Evolutionary conservation across 2,113 vertebrate genomes (phyloP).

Genomic region (Nanorana parkeri): DNA sequence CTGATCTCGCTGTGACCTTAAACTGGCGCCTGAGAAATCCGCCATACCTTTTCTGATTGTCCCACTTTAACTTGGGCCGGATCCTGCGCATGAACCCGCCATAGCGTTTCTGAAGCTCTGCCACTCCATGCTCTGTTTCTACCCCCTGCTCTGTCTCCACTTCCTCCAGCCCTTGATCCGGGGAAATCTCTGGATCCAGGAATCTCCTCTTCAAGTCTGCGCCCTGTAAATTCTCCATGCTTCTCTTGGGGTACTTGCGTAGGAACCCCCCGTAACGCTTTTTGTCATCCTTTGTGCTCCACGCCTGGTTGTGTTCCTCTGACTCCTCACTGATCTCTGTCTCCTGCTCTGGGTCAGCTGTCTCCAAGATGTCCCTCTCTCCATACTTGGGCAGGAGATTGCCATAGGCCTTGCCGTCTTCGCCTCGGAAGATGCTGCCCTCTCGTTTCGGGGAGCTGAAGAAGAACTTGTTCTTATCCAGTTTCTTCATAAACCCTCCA

Average conservation of each 20-base stretch:
- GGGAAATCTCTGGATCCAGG: slow-evolving; percentile 15
- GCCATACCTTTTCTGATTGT: slow-evolving; percentile 93
- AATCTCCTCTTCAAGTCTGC: slow-evolving; percentile 59
- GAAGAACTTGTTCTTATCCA: slow-evolving; percentile 76
- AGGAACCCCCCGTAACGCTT: slow-evolving; percentile 89
- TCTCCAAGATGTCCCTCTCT: slow-evolving; percentile 61
- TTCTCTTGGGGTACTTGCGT: slow-evolving; percentile 84
- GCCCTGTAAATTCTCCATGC: slow-evolving; percentile 63
- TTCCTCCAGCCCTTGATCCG: slow-evolving; percentile 5
- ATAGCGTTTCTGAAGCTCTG: slow-evolving; percentile 92
- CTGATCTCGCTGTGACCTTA: slow-evolving; percentile 86
- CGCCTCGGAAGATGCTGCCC: slow-evolving; percentile 68
- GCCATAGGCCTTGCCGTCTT: slow-evolving; percentile 70
- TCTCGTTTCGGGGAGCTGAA: slow-evolving; percentile 68
- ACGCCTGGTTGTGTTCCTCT: slow-evolving; percentile 11
- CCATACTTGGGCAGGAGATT: slow-evolving; percentile 68
- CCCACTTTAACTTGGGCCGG: slow-evolving; percentile 93
- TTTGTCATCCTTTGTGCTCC: slow-evolving; percentile 62
- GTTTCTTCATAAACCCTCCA: slow-evolving; percentile 82
- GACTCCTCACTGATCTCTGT: slow-evolving; percentile 51
- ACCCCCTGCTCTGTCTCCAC: slow-evolving; percentile 63
- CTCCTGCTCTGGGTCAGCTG: slow-evolving; percentile 50
- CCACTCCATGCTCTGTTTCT: slow-evolving; percentile 61
- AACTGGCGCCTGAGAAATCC: slow-evolving; percentile 93
- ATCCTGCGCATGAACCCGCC: slow-evolving; percentile 94